Conservation (phyloP, 2,888 invertebrate species). For the Cylindroiulus punctatus region DNA sequence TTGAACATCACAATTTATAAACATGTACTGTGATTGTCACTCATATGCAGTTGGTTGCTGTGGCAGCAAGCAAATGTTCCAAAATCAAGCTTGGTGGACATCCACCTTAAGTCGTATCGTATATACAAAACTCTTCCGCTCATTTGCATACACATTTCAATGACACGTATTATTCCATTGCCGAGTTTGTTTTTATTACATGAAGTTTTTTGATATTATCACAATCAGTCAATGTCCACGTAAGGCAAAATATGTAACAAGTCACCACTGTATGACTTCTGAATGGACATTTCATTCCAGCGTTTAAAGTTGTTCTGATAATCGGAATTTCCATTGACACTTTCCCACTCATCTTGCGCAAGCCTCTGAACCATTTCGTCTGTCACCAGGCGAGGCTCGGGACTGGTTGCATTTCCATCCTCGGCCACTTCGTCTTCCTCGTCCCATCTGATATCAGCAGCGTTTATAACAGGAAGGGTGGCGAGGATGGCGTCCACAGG, state of each 20-base stretch:
- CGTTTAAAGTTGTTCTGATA: constrained; percentile 76
- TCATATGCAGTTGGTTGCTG: background rate
- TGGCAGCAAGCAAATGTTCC: background rate
- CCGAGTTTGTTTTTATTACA: constrained; percentile 47
- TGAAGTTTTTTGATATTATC: constrained; percentile 49
- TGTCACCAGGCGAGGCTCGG: constrained; percentile 62
- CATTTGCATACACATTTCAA: constrained; percentile 48
- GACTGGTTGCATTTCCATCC: constrained; percentile 62
- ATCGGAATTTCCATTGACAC: constrained; percentile 70
- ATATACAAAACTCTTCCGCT: background rate
- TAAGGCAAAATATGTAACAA: constrained; percentile 93
- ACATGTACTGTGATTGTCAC: background rate
- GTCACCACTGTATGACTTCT: constrained; percentile 79
- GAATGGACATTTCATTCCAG: constrained; percentile 88
- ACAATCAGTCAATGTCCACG: constrained; percentile 86
- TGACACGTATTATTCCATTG: constrained; percentile 51
- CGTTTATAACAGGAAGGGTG: constrained; percentile 75
- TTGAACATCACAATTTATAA: too few relatives aligned
- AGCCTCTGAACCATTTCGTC: constrained; percentile 63
- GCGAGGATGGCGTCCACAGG: constrained; percentile 74
- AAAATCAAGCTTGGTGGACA: background rate
- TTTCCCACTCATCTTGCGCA: constrained; percentile 65
- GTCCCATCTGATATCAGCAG: constrained; percentile 68
- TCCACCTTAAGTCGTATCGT: constrained; percentile 12
- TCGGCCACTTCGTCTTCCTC: constrained; percentile 58